Base-by-base conservation (phyloP, 1,140 invertebrate genomes). In the Drosophila paulistorum region DNA sequence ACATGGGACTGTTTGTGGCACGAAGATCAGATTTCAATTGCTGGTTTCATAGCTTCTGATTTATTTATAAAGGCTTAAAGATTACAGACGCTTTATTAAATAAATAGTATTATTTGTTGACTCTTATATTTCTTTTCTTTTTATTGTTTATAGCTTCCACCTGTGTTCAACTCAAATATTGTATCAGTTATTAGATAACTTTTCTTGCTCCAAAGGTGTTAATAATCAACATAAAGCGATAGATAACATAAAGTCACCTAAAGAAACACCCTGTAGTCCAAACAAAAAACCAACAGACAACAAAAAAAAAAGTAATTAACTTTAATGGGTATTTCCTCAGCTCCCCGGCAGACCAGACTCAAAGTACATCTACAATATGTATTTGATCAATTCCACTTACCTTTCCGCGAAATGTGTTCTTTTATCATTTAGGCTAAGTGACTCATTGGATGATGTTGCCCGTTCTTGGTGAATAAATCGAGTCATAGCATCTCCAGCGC, bases 311-410 rank as follows among this genome's bases (percentile, higher is more conserved):
- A 41, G 48, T 65, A 83, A 89, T 83, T 77, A 66, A 55, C 51
- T 62, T 77, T 77, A 89, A 89, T 89, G 77, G 54, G 7, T 23
- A 70, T 66, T 87, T 89, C 77, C 77, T 74, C 51, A 37, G n/a
- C 37, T 6, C 20, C 14, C 10, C 9, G 17, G 17, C 17, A 17
- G 39, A 51, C 17, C 17, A 17, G 17, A 48, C 17, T 20, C 17
- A 64, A 9, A 20, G 11, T 17, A 68, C 41, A 14, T 17, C n/a
- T 30, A 48, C 39, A 41, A 30, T 30, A 30, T 3, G 42, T 11
- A 58, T 68, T 64, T 17, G 54, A 41, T 41, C 58, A 62, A 54
- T 63, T 61, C 65, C n/a, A 26, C 39, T 77, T 62, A 87, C 83
- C 83, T 87, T 51, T 74, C 68, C 3, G 73, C 73, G 39, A 80